Conservation (phyloP, 2,113 vertebrate genomes). For the Rhabdomys dilectus region DNA sequence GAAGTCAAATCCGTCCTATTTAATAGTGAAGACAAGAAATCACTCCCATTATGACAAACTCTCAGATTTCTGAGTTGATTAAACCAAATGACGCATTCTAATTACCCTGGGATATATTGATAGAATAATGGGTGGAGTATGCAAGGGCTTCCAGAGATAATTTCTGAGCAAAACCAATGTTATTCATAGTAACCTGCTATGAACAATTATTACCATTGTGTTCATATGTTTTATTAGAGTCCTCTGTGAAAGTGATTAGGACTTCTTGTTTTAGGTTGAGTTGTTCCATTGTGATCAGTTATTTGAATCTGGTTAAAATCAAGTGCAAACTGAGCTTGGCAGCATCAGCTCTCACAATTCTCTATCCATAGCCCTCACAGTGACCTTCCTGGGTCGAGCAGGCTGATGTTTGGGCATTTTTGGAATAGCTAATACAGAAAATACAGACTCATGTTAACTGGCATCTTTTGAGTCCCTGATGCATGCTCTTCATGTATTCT, state of each 20-base stretch:
- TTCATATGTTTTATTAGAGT: background rate
- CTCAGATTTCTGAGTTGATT: background rate
- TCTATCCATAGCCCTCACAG: background rate
- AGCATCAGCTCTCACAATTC: background rate
- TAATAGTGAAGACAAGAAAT: background rate
- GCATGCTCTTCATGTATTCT: background rate
- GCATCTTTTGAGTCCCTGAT: accelerated
- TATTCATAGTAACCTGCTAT: background rate
- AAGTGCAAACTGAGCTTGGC: background rate
- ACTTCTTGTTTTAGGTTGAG: background rate
- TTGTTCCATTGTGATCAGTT: background rate
- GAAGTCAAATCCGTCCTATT: background rate
- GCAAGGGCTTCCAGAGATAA: background rate
- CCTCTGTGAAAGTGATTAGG: background rate
- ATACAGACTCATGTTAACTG: background rate
- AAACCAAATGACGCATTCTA: background rate
- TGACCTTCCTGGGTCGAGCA: background rate
- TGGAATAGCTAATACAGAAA: background rate
- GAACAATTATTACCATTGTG: background rate
- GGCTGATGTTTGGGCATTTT: background rate
- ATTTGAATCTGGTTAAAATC: background rate
- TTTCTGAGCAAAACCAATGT: background rate
- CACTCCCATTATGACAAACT: background rate
- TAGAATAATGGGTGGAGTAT: background rate
- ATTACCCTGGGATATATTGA: background rate